phyloP scores from a whole-genome alignment of 2,797 vertebrate genomes.

The Trematomus bernacchii region DNA sequence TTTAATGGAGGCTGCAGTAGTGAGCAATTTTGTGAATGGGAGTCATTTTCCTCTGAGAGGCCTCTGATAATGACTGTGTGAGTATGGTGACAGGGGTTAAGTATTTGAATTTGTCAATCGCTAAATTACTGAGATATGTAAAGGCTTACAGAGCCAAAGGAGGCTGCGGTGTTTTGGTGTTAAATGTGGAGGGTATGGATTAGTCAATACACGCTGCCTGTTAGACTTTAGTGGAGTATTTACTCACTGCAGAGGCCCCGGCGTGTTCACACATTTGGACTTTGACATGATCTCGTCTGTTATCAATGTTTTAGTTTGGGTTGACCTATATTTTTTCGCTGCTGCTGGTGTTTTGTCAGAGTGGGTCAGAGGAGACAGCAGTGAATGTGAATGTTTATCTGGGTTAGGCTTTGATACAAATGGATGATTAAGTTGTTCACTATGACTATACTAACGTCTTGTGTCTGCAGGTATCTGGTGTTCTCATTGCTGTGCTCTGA shows the following conservation, averaged over 20 bases:
- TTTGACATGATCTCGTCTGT: slow-evolving; percentile 77
- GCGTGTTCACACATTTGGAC: slow-evolving; percentile 72
- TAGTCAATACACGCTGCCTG: slow-evolving; percentile 54
- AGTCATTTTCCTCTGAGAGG: slow-evolving; percentile 39
- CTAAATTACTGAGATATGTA: slow-evolving; percentile 37
- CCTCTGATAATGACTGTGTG: slow-evolving; percentile 28
- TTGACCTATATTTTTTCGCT: slow-evolving; percentile 81
- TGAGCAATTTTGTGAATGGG: slow-evolving; percentile 21
- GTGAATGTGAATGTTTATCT: slow-evolving; percentile 17
- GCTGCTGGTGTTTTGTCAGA: slow-evolving; percentile 56
- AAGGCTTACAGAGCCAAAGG: slow-evolving; percentile 42
- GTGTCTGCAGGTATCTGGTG: neutral
- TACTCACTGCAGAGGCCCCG: slow-evolving; percentile 61
- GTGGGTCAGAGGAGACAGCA: slow-evolving; percentile 64
- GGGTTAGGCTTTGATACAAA: slow-evolving; percentile 26
- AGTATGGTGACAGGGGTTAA: slow-evolving; percentile 40
- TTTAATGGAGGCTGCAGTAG: slow-evolving; percentile 31
- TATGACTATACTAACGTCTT: neutral
- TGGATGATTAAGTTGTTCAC: slow-evolving; percentile 40
- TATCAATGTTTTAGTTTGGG: slow-evolving; percentile 83
- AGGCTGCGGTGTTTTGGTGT: slow-evolving; percentile 34
- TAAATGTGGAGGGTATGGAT: slow-evolving; percentile 52
- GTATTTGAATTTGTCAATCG: slow-evolving; percentile 53
- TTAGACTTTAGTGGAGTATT: slow-evolving; percentile 64
- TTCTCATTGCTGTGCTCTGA: slow-evolving; percentile 2